A percentile compares a stretch with the other conserved stretches of the same genome.
phyloP scores from a whole-genome alignment of 2,888 invertebrate species.

The Abscondita cerata region DNA sequence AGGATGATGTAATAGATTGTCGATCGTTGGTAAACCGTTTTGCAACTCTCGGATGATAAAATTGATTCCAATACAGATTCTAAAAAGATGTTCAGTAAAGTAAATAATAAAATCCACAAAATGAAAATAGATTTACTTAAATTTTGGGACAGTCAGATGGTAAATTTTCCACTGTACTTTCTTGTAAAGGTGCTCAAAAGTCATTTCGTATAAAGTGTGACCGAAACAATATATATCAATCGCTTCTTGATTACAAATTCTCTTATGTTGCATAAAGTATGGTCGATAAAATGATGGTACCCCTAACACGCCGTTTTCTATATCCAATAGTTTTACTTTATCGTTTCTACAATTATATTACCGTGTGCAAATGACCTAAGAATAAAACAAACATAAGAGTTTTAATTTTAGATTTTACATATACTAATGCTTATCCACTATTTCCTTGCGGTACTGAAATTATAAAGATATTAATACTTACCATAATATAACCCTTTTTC shows the following conservation, averaged over 20 bases:
- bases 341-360: constrained; percentile 76
- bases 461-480: constrained; percentile 51
- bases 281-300: constrained; percentile 79
- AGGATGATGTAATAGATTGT: constrained; percentile 72
- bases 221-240: constrained; percentile 91
- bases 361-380: constrained; percentile 87
- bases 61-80: constrained; percentile 71
- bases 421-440: no score
- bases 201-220: constrained; percentile 88
- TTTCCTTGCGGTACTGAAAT: no score
- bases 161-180: constrained; percentile 71
- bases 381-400: neutral
- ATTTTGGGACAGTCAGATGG: constrained; percentile 63
- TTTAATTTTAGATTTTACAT: no score
- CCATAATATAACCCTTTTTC: constrained; percentile 89
- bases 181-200: constrained; percentile 75
- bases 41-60: constrained; percentile 73
- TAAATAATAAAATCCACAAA: neutral
- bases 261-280: constrained; percentile 74
- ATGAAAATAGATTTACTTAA: constrained; percentile 63
- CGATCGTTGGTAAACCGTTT: constrained; percentile 76
- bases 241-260: constrained; percentile 72
- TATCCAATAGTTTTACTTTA: constrained; percentile 74
- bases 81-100: no score
- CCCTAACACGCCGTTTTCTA: constrained; percentile 85